Percentiles rank a stretch among this genome's conserved stretches.
These are phyloP conservation scores for Heliconius charithonia DNA, from an alignment of 2,888 invertebrate genomes.

Conservation along the genomic window DNA sequence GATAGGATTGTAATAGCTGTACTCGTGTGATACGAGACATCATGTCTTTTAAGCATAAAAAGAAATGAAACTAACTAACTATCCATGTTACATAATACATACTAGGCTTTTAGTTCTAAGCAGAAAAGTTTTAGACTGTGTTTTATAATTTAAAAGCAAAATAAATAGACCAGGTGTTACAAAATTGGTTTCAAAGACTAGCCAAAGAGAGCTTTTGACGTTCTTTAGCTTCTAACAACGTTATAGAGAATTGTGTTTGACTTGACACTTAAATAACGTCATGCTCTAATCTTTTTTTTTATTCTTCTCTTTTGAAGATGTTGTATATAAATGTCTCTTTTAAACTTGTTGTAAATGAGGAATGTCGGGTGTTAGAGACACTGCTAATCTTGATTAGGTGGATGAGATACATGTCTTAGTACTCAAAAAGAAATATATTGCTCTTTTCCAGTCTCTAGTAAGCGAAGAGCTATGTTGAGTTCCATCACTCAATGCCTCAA, in stretches of 20 bases:
- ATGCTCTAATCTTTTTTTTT: background rate
- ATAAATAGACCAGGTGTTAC: background rate
- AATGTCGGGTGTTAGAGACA: background rate
- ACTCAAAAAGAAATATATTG: background rate
- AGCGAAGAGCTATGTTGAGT: background rate
- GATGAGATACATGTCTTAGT: too few species aligned
- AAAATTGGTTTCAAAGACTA: constrained; percentile 8
- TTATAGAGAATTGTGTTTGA: background rate
- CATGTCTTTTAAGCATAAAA: background rate
- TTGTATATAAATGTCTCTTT: background rate
- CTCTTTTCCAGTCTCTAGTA: background rate
- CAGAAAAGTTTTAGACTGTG: background rate
- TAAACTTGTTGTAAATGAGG: too few species aligned
- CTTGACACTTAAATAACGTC: background rate
- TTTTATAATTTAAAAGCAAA: background rate
- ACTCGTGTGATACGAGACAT: background rate
- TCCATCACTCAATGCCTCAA: background rate
- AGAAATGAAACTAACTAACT: background rate
- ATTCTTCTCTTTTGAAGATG: background rate
- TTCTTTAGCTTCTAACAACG: constrained; percentile 8
- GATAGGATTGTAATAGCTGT: too few species aligned
- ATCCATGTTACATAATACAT: background rate
- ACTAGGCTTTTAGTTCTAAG: background rate
- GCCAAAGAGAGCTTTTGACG: background rate
- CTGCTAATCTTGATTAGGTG: background rate